A percentile compares a stretch with the other conserved stretches of the same genome.
These are phyloP conservation scores for Yponomeuta plumbellus DNA, from an alignment of 2,888 invertebrate genomes.

Conservation along the genomic window DNA sequence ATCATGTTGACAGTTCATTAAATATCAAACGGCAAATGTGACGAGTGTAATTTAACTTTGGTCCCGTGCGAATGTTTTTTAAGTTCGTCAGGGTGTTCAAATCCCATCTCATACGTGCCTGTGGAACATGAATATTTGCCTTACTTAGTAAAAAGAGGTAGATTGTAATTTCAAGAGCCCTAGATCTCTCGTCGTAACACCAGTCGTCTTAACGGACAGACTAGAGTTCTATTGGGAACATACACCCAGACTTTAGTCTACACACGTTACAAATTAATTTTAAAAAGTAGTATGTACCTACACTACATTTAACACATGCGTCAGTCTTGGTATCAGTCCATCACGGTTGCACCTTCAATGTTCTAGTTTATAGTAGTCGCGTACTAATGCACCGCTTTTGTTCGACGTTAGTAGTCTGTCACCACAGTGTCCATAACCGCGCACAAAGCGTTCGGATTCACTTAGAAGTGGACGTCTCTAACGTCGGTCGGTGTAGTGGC, in stretches of 20 bases:
- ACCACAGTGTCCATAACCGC: not conserved
- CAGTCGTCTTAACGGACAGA: slow-evolving; percentile 27
- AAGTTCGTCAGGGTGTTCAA: slow-evolving; percentile 21
- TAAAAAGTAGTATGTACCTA: slow-evolving; percentile 53
- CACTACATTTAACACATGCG: slow-evolving; percentile 64
- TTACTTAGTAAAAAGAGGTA: slow-evolving; percentile 68
- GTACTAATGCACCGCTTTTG: slow-evolving; percentile 65
- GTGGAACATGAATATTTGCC: slow-evolving; percentile 41
- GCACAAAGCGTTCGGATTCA: slow-evolving; percentile 12
- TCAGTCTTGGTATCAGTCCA: slow-evolving; percentile 75
- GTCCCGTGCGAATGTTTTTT: slow-evolving; percentile 28
- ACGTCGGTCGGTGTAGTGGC: slow-evolving; percentile 91
- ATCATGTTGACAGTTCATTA: slow-evolving; percentile 33
- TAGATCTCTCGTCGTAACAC: slow-evolving; percentile 44
- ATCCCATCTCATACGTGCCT: not conserved
- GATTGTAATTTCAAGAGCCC: slow-evolving; percentile 69
- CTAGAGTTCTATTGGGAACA: slow-evolving; percentile 50
- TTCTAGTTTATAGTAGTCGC: slow-evolving; percentile 70
- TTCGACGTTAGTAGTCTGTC: slow-evolving; percentile 29
- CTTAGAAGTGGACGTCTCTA: slow-evolving; percentile 87
- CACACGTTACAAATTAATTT: slow-evolving; percentile 35
- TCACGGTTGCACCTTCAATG: slow-evolving; percentile 59
- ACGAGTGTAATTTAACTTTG: slow-evolving; percentile 30
- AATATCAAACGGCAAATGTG: slow-evolving; percentile 26
- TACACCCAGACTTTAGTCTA: slow-evolving; percentile 42